Conservation (phyloP, 2,888 invertebrate species). For the Ennomos fuscantarius region DNA sequence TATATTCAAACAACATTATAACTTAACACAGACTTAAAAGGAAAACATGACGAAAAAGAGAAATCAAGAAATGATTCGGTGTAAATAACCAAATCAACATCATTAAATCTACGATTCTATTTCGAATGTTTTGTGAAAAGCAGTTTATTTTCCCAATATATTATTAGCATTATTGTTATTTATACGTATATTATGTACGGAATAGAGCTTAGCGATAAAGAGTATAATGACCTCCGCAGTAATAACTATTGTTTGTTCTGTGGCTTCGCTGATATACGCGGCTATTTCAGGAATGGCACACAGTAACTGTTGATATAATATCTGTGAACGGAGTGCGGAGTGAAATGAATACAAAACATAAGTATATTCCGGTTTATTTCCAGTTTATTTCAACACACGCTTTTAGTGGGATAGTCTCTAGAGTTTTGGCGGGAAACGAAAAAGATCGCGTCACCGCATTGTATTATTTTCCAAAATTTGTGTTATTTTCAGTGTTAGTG, state of each 20-base stretch:
- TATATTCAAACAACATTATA: no score
- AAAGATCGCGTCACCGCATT: no score
- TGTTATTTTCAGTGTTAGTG: no score
- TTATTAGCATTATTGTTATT: constrained; percentile 2
- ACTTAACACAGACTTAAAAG: no score
- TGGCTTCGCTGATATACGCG: constrained; percentile 37
- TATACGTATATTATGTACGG: constrained; percentile 14
- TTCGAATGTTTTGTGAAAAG: not conserved
- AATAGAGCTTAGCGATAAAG: constrained; percentile 45
- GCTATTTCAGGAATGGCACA: constrained; percentile 22
- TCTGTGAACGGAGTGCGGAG: constrained; percentile 5
- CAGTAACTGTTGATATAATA: constrained; percentile 9
- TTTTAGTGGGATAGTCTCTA: constrained; percentile 12
- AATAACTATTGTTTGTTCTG: no score
- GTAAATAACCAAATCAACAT: not conserved
- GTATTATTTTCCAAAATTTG: no score
- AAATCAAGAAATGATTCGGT: not conserved
- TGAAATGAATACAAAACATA: constrained; percentile 5
- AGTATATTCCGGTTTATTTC: constrained; percentile 22
- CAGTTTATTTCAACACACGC: constrained; percentile 26
- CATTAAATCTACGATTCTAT: not conserved
- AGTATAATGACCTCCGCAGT: constrained; percentile 41
- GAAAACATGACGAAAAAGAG: no score
- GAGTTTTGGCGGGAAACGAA: no score
- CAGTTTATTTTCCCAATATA: constrained; percentile 15